These are phyloP conservation scores for Phymorhynchus buccinoides DNA, from an alignment of 1,140 invertebrate genomes.

Conservation along the genomic window DNA sequence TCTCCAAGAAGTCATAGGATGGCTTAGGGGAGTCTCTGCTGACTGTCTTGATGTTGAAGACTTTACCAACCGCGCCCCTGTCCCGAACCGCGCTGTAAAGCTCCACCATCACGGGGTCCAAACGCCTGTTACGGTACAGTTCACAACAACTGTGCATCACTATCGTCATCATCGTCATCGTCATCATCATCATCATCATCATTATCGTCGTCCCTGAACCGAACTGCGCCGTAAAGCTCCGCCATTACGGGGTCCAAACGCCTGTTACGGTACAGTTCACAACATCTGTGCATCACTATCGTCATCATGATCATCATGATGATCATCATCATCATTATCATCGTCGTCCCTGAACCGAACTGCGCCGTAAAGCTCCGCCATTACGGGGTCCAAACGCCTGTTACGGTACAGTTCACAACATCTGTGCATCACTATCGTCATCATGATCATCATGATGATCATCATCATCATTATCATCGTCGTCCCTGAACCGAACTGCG, in stretches of 20 bases:
- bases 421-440: too few species aligned
- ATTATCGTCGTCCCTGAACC: too few species aligned
- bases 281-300: too few species aligned
- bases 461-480: not conserved
- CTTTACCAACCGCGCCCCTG: slow-evolving; percentile 45
- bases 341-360: not conserved
- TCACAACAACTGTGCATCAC: not conserved
- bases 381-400: too few species aligned
- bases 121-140: slow-evolving; percentile 44
- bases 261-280: too few species aligned
- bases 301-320: too few species aligned
- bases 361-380: too few species aligned
- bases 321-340: not conserved
- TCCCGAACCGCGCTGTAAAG: slow-evolving; percentile 36
- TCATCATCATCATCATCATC: too few species aligned
- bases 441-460: not conserved
- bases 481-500: too few species aligned
- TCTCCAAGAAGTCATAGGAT: slow-evolving; percentile 52
- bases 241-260: too few species aligned
- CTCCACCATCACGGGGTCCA: slow-evolving; percentile 50
- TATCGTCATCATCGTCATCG: not conserved
- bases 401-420: too few species aligned
- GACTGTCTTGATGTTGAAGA: slow-evolving; percentile 50
- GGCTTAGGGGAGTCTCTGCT: slow-evolving; percentile 57
- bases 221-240: not conserved